Evolutionary conservation across 2,888 invertebrate species (phyloP), one percentile per base, ranked within the genome.

Genomic region (Diabrotica balteata): DNA sequence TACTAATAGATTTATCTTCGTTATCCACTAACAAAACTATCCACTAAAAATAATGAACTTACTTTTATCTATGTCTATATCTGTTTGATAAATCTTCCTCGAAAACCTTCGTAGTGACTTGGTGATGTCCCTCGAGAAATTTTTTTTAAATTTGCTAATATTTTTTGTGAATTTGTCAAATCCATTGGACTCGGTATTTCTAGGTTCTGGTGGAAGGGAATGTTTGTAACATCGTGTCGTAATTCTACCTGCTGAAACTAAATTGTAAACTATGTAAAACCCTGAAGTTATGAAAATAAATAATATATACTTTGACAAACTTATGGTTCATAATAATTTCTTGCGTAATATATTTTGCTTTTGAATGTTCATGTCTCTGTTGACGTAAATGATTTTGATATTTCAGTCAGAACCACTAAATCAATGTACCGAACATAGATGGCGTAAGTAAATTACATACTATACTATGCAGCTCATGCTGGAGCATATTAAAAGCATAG

Each of bases 131-230:
- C 85, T 78, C 1, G 87, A 87, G 81, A 88, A 86, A 74, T 88
- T 91, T 69, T 90, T 86, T 77, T 89, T 88, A 72, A 92, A 86
- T 77, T 89, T 89, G 68, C 88, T 87, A 86, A 92, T 90, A 78
- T 89, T 89, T 75, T 85, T 84, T 9, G 90, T 90, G 72, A 90
- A 86, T 78, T 88, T 87, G 0, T 88, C 89, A 22, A 92, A 87
- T 0, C 90, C 89, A 83, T 91, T 90, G 2, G 78, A 73, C 68
- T 81, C 81, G 57, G 75, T 77, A 57, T 11, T 57, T 60, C 76
- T 78, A 9, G 91, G 90, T 49, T 88, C 88, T 58, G 88, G 86
- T 2, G 91, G 91, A 49, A 91, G 83, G 85, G 86, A n/a, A 83
- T 82, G 73, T 86, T 84, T 8, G 83, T 82, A 73, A 88, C 85